Evolutionary conservation across 2,888 invertebrate genomes (phyloP).

Genomic region (Julus scandinavius): DNA sequence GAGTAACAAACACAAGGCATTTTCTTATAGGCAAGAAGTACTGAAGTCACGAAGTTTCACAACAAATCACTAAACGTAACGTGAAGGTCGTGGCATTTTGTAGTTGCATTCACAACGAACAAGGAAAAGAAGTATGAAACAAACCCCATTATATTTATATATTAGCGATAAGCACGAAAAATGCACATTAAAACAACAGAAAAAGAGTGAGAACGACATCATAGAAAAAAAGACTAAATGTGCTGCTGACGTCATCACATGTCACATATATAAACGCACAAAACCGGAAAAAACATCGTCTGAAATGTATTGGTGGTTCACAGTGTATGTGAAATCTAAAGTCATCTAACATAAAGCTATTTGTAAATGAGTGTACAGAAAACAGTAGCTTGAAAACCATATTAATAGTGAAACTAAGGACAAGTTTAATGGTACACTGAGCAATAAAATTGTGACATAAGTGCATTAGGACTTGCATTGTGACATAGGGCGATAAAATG

Average conservation of each 20-base stretch:
- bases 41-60: neutral
- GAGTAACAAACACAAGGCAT: neutral
- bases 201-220: neutral
- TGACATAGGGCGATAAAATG: too few relatives aligned
- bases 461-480: too few relatives aligned
- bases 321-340: neutral
- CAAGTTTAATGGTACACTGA: too few relatives aligned
- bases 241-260: neutral
- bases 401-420: too few relatives aligned
- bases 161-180: neutral
- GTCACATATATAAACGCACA: neutral
- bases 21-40: neutral
- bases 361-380: too few relatives aligned
- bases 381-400: too few relatives aligned
- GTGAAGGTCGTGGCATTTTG: neutral
- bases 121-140: neutral
- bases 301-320: neutral
- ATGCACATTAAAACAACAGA: neutral
- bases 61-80: neutral
- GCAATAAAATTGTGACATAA: too few relatives aligned
- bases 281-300: neutral
- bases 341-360: neutral
- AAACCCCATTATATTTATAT: neutral
- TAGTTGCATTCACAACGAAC: conserved; percentile 7
- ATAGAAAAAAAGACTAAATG: neutral